phyloP scores from a whole-genome alignment of 2,113 vertebrate species.

The Proteles cristata region DNA sequence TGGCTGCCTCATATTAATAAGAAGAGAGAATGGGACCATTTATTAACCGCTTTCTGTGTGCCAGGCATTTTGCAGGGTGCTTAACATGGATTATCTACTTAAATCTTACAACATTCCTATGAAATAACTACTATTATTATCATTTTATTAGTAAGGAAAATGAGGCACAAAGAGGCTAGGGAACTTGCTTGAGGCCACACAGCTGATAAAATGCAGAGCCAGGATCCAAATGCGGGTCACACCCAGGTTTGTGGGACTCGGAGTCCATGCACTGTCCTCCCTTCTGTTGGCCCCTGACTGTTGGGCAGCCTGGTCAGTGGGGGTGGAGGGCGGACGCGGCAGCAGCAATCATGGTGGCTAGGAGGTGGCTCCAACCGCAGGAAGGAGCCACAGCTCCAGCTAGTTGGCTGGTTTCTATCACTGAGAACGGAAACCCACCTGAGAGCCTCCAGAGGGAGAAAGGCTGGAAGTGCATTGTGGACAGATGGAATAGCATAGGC shows the following conservation, averaged over 20 bases:
- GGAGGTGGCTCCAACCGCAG: neutral
- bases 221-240: neutral
- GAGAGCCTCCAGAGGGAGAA: neutral
- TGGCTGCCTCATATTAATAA: constrained; percentile 52
- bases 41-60: constrained; percentile 47
- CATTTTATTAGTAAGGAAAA: constrained; percentile 8
- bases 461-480: neutral
- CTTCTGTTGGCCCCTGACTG: neutral
- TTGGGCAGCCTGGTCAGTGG: neutral
- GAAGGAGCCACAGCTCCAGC: neutral
- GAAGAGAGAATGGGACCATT: constrained; percentile 29
- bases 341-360: neutral
- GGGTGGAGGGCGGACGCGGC: accelerated
- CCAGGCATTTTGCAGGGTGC: neutral
- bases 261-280: neutral
- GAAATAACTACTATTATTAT: neutral
- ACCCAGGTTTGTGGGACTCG: neutral
- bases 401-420: neutral
- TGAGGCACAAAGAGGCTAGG: neutral
- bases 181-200: neutral
- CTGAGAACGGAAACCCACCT: neutral
- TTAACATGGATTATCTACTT: constrained; percentile 39
- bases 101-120: neutral
- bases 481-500: neutral
- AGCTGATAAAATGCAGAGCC: neutral